A percentile compares a stretch with the other conserved stretches of the same genome.
Conservation (phyloP, 2,113 vertebrate species). For the Trachemys scripta region DNA sequence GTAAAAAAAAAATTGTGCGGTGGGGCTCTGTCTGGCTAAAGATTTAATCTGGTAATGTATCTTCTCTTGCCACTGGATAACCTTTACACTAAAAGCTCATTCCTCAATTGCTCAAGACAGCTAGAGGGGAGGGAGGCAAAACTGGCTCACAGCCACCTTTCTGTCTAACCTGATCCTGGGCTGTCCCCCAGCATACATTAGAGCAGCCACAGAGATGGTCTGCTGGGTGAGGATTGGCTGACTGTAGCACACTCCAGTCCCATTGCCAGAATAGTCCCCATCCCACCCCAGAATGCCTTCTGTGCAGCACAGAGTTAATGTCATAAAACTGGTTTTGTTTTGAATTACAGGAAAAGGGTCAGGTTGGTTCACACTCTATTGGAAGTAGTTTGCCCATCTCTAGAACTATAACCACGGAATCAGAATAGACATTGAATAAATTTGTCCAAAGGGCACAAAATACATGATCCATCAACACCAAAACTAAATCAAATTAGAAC, state of each 20-base stretch:
- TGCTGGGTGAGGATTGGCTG: accelerated
- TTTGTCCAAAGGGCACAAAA: conserved; percentile 4
- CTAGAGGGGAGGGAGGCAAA: background rate
- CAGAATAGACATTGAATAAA: background rate
- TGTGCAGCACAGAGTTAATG: accelerated
- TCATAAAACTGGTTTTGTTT: accelerated
- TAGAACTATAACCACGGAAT: accelerated
- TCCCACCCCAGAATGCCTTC: background rate
- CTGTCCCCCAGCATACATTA: background rate
- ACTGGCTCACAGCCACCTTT: background rate
- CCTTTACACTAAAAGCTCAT: background rate
- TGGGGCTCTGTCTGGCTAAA: background rate
- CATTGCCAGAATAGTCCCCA: background rate
- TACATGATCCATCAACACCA: background rate
- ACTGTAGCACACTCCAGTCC: background rate
- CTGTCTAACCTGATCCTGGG: background rate
- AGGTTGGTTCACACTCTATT: background rate
- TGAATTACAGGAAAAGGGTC: accelerated
- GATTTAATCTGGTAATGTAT: background rate
- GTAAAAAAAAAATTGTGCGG: background rate
- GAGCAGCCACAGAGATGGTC: background rate
- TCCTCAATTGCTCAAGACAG: background rate
- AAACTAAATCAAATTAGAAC: background rate
- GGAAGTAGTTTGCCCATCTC: background rate
- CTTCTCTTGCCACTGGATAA: background rate